Evolutionary conservation across 1,140 invertebrate genomes (phyloP), one percentile per base, ranked within the genome.

Genomic region (Tetramorium alpestre): DNA sequence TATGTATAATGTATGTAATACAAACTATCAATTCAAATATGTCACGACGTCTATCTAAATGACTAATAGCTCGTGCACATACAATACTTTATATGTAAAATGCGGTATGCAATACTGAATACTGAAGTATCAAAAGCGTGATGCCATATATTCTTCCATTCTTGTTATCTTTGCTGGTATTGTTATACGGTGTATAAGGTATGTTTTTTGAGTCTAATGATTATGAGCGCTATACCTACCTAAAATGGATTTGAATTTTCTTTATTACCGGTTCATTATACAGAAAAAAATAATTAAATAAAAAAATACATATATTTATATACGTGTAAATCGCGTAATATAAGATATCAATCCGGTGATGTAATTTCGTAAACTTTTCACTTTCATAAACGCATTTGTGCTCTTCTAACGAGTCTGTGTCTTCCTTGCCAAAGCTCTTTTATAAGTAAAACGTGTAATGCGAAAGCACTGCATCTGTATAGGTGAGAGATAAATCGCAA

Each of bases 61-160:
- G 41, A 84, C 69, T 80, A 80, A 80, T 67, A 33, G 77, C 62
- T 84, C 41, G 69, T 84, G 80, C 69, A 73, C 80, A 84, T 84
- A 84, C 80, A 84, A 75, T 84, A 84, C 3, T 49, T 70, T 81
- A 73, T 73, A 84, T 62, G 28, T 84, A 73, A 70, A 60, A 69
- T 81, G 64, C 64, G 49, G 64, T 81, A 69, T 84, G 69, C 65
- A 75, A 75, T 73, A 84, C 28, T 84, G 11, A 75, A 75, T 73
- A 84, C 28, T 84, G 11, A 75, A 84, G 69, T 84, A 84, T 73
- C 69, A 84, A 84, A 84, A 84, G 80, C 80, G 25, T 84, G 80
- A 84, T 13, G 54, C 41, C 18, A 73, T 58, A 80, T 67, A 60
- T 70, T 8, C 28, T 70, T 10, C 18, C 44, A 56, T 60, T 84